phyloP scores from a whole-genome alignment of 2,797 vertebrate genomes.

The Tadarida brasiliensis region DNA sequence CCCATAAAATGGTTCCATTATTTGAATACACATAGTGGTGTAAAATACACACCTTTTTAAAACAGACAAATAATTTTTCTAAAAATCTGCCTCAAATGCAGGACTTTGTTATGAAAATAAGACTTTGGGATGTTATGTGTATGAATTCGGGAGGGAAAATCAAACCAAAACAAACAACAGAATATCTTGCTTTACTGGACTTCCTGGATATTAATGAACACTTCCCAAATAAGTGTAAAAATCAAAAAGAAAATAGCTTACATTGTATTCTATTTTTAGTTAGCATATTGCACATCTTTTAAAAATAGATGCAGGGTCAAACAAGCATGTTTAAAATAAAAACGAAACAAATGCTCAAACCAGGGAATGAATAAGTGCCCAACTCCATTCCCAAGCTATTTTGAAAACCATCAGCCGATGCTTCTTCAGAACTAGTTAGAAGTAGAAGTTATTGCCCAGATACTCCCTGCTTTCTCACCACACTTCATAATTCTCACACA shows the following conservation, averaged over 20 bases:
- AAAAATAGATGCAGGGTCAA: constrained; percentile 33
- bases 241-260: not conserved
- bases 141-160: not conserved
- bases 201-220: not conserved
- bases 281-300: not conserved
- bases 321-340: constrained; percentile 10
- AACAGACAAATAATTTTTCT: not conserved
- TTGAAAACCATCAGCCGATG: constrained; percentile 7
- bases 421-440: not conserved
- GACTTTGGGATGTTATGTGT: not conserved
- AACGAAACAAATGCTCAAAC: constrained; percentile 11
- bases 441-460: constrained; percentile 1
- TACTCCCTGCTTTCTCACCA: not conserved
- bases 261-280: not conserved
- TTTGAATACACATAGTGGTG: not conserved
- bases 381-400: not conserved
- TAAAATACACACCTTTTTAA: not conserved
- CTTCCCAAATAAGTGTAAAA: not conserved
- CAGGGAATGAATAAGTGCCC: not conserved
- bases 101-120: not conserved
- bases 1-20: not conserved
- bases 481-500: constrained; percentile 26
- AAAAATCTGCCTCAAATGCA: not conserved
- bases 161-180: constrained; percentile 7
- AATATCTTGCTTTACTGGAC: not conserved